Percentiles rank a stretch among this genome's conserved stretches.
phyloP scores from a whole-genome alignment of 2,113 vertebrate genomes.

The Abramis brama region DNA sequence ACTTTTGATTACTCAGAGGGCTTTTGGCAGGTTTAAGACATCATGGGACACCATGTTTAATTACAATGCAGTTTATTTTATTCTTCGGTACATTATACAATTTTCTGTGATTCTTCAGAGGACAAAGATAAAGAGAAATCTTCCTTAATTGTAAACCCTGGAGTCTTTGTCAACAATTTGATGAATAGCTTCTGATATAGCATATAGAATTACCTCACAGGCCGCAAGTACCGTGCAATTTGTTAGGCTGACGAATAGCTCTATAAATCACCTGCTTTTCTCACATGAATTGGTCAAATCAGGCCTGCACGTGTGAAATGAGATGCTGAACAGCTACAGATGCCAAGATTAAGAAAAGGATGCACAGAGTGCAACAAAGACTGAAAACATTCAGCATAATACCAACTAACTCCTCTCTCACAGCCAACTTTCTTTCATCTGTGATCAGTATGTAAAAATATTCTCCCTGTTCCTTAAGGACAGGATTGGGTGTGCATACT shows the following conservation, averaged over 20 bases:
- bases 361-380: constrained; percentile 10
- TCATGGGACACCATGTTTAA: background rate
- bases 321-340: constrained; percentile 25
- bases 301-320: constrained; percentile 44
- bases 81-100: constrained; percentile 14
- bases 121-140: constrained; percentile 27
- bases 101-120: constrained; percentile 6
- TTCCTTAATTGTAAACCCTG: constrained; percentile 5
- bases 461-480: constrained; percentile 37
- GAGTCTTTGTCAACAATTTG: constrained; percentile 44
- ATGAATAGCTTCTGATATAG: constrained; percentile 47
- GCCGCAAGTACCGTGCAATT: constrained; percentile 5
- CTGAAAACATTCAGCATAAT: constrained; percentile 27
- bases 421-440: constrained; percentile 49
- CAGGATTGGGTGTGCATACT: constrained; percentile 57
- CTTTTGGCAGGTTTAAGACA: background rate
- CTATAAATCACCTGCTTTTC: constrained; percentile 56
- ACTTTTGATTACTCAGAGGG: constrained; percentile 12
- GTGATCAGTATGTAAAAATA: constrained; percentile 49
- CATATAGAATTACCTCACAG: constrained; percentile 40
- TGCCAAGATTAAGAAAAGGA: constrained; percentile 2
- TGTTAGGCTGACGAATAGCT: constrained; percentile 44
- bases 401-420: constrained; percentile 19
- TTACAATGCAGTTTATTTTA: constrained; percentile 18
- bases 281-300: constrained; percentile 47